Evolutionary conservation across 2,113 vertebrate genomes (phyloP).

Genomic region (Uropsilus gracilis): DNA sequence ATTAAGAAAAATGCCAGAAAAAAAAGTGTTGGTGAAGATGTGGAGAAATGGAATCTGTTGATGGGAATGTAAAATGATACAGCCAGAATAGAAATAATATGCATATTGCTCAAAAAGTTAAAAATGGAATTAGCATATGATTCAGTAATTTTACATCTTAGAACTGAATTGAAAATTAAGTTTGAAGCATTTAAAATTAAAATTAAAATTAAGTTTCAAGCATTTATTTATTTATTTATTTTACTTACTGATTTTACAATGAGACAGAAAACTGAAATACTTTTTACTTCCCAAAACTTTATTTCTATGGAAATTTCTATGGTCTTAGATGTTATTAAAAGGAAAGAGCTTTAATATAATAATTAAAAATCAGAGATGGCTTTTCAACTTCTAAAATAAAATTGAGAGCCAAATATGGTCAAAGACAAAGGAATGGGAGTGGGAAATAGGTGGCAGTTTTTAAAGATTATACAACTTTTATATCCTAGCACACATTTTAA

Average conservation of each 20-base stretch:
- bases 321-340: neutral
- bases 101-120: too few relatives aligned
- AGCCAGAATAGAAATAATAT: too few relatives aligned
- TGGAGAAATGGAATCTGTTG: too few relatives aligned
- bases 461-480: too few relatives aligned
- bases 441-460: too few relatives aligned
- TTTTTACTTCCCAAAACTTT: conserved; percentile 11
- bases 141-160: too few relatives aligned
- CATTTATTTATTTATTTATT: neutral
- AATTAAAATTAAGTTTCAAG: neutral
- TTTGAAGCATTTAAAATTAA: neutral
- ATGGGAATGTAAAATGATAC: too few relatives aligned
- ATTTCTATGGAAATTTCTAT: conserved; percentile 24
- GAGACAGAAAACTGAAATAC: neutral
- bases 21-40: too few relatives aligned
- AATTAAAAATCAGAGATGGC: neutral
- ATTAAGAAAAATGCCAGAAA: too few relatives aligned
- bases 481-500: too few relatives aligned
- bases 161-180: neutral
- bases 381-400: conserved; percentile 40
- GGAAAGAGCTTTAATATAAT: neutral
- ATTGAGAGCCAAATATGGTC: neutral
- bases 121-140: too few relatives aligned
- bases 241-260: neutral
- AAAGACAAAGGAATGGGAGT: too few relatives aligned